Conservation (phyloP, 2,113 vertebrate genomes). For the Mystacornis crossleyi region DNA sequence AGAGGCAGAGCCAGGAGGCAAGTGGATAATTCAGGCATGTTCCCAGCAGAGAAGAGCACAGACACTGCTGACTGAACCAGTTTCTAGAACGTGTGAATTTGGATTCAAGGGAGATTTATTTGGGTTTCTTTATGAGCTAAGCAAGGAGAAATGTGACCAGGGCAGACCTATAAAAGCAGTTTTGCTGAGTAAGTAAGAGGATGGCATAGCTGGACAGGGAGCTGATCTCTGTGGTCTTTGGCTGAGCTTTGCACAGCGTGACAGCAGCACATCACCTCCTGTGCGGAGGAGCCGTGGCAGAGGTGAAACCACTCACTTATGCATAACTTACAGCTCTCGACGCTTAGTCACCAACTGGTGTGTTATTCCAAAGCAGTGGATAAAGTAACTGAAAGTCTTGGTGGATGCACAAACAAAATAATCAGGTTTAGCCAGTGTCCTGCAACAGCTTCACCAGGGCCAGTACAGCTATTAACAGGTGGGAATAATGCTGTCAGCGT, state of each 20-base stretch:
- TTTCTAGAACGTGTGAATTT: not conserved
- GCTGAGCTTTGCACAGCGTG: not conserved
- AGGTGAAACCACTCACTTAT: not conserved
- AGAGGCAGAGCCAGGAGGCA: not conserved
- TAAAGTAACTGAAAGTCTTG: not conserved
- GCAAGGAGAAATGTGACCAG: not conserved
- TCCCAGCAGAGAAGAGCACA: not conserved
- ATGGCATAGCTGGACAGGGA: not conserved
- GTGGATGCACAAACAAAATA: not conserved
- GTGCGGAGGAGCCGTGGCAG: fast-evolving
- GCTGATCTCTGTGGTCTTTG: not conserved
- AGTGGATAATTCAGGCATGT: not conserved
- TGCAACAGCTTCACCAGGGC: not conserved
- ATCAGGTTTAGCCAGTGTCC: not conserved
- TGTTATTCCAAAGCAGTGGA: not conserved
- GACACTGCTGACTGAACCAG: not conserved
- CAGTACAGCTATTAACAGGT: not conserved
- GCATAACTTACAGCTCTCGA: not conserved
- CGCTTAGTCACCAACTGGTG: not conserved
- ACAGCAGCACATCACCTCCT: not conserved
- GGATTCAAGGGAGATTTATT: not conserved
- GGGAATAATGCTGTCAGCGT: not conserved
- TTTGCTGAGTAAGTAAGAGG: not conserved
- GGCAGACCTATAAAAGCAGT: not conserved
- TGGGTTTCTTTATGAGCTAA: not conserved